A percentile compares a stretch with the other conserved stretches of the same genome.
Evolutionary conservation across 2,113 vertebrate species (phyloP).

Genomic region (Lutjanus erythropterus): DNA sequence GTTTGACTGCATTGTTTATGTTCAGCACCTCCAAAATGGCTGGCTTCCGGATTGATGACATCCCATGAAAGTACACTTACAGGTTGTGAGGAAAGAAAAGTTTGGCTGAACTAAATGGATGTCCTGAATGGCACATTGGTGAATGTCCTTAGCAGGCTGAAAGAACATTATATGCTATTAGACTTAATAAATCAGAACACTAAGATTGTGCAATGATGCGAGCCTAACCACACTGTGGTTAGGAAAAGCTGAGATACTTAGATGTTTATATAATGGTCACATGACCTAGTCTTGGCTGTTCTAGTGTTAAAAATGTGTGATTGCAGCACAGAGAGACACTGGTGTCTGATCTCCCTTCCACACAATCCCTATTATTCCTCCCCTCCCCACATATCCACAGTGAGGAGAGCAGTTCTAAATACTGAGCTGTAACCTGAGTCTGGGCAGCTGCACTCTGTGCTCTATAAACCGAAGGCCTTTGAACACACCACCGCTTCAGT

Average conservation of each 20-base stretch:
- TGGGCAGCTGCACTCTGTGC: conserved; percentile 40
- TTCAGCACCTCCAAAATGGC: too few species aligned
- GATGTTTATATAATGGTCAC: not conserved
- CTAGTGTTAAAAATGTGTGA: conserved; percentile 27
- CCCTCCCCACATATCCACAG: not conserved
- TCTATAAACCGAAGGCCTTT: not conserved
- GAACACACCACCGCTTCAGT: conserved; percentile 10
- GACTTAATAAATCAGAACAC: not conserved
- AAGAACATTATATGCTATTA: not conserved
- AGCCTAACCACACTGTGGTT: not conserved
- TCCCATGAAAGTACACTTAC: too few species aligned
- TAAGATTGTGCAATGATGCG: not conserved
- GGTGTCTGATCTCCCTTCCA: conserved; percentile 42
- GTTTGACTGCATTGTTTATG: too few species aligned
- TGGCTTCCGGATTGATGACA: too few species aligned
- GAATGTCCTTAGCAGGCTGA: not conserved
- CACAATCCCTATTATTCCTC: conserved; percentile 32
- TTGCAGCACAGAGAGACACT: not conserved
- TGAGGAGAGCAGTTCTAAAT: conserved; percentile 27
- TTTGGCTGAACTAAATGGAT: not conserved
- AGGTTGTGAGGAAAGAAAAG: not conserved
- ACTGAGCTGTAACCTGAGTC: conserved; percentile 43
- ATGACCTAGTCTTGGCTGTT: not conserved
- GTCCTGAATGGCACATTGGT: not conserved
- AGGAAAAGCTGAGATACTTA: not conserved